These are phyloP conservation scores for Diplodus puntazzo DNA, from an alignment of 2,797 vertebrate genomes.

Conservation along the genomic window DNA sequence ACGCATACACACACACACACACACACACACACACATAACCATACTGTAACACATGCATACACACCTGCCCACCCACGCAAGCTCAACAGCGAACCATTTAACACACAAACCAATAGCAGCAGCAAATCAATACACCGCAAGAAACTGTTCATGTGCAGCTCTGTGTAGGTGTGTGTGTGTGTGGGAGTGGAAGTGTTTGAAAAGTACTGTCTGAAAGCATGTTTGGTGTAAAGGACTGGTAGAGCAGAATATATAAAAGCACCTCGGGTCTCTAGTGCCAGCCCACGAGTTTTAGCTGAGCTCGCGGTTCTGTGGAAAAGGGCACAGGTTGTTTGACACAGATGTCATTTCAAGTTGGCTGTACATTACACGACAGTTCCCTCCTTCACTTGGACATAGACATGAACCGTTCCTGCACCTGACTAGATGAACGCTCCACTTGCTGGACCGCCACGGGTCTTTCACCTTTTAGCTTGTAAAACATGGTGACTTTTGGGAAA, in stretches of 20 bases:
- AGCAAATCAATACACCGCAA: constrained; percentile 41
- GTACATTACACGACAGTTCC: constrained; percentile 23
- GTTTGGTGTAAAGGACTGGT: constrained; percentile 1
- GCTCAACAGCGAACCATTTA: constrained; percentile 10
- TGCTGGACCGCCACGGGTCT: neutral
- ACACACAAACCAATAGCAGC: constrained; percentile 18
- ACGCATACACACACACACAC: neutral
- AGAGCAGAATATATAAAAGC: constrained; percentile 6
- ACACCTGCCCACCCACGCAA: constrained; percentile 18
- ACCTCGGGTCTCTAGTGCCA: neutral
- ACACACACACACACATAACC: neutral
- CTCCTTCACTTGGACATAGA: constrained; percentile 31
- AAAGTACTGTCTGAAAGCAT: constrained; percentile 21
- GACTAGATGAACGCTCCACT: constrained; percentile 9
- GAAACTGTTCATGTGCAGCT: constrained; percentile 4
- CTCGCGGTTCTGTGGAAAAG: constrained; percentile 1
- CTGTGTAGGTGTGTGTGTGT: constrained; percentile 8
- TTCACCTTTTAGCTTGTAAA: neutral
- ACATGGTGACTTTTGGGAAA: constrained; percentile 4
- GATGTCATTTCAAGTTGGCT: constrained; percentile 28
- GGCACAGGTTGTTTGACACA: constrained; percentile 15
- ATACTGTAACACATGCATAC: constrained; percentile 7
- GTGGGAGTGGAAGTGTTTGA: constrained; percentile 15
- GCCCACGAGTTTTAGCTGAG: constrained; percentile 29
- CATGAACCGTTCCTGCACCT: constrained; percentile 7